A percentile compares a stretch with the other conserved stretches of the same genome.
These are phyloP conservation scores for Platycheirus rosarum DNA, from an alignment of 2,888 invertebrate genomes.

Conservation along the genomic window DNA sequence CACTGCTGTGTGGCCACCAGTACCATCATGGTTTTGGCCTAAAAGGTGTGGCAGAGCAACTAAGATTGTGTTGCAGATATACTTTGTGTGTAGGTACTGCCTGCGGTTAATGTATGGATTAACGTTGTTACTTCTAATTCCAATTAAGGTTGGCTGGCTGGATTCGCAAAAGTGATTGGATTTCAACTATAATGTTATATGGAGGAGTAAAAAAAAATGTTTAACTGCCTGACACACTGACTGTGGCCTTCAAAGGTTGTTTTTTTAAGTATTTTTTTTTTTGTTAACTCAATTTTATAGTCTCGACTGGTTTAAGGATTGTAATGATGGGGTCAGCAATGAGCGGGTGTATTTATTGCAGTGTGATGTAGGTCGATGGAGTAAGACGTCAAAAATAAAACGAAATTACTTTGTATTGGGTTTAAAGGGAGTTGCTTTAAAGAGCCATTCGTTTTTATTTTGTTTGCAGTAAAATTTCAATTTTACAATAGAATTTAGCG, in stretches of 20 bases:
- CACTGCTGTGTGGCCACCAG: slow-evolving; percentile 12
- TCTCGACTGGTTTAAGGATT: slow-evolving; percentile 28
- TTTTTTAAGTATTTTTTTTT: slow-evolving; percentile 48
- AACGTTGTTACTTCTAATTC: slow-evolving; percentile 67
- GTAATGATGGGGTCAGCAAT: slow-evolving; percentile 17
- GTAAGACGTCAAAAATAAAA: not conserved
- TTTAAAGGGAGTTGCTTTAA: no score
- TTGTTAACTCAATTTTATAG: slow-evolving; percentile 46
- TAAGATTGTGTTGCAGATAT: slow-evolving; percentile 48
- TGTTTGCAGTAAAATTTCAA: no score
- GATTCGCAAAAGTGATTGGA: slow-evolving; percentile 69
- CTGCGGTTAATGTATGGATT: slow-evolving; percentile 47
- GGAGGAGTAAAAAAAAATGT: slow-evolving; percentile 14
- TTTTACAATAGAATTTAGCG: no score
- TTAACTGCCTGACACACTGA: slow-evolving; percentile 65
- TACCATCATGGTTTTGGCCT: slow-evolving; percentile 8
- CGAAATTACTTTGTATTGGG: no score
- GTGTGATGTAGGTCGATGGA: slow-evolving; percentile 63
- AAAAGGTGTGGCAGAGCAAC: slow-evolving; percentile 59
- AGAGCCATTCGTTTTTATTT: no score
- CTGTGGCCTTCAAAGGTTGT: slow-evolving; percentile 64
- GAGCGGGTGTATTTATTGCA: slow-evolving; percentile 58
- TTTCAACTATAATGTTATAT: slow-evolving; percentile 30
- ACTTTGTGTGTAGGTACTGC: slow-evolving; percentile 28
- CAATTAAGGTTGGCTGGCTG: slow-evolving; percentile 67